A percentile compares a stretch with the other conserved stretches of the same genome.
Conservation (phyloP, 53 echinoderm and acorn worm species). For the Pentamera pediparva region DNA sequence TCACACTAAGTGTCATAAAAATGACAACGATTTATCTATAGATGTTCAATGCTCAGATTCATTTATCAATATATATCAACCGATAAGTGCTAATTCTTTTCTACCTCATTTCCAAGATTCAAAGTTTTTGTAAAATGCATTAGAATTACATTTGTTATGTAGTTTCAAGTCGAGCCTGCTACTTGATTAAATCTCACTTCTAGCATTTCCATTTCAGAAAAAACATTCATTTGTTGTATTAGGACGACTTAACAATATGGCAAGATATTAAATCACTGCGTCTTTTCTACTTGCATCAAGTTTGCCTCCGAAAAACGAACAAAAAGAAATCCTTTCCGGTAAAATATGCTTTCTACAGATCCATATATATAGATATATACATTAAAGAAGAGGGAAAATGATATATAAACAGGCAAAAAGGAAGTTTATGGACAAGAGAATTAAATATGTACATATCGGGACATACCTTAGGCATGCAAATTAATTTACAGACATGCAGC, state of each 20-base stretch:
- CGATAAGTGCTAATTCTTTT: too few relatives aligned
- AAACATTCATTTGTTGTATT: background rate
- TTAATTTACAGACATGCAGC: conserved; percentile 21
- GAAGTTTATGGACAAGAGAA: background rate
- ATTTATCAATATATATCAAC: too few relatives aligned
- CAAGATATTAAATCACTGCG: conserved; percentile 9
- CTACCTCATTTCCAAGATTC: too few relatives aligned
- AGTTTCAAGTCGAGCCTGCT: too few relatives aligned
- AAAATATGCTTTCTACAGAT: conserved; percentile 25
- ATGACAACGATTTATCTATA: too few relatives aligned
- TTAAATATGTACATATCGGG: background rate
- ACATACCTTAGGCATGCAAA: conserved; percentile 1
- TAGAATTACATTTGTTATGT: too few relatives aligned
- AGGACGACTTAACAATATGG: background rate
- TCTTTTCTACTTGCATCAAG: background rate
- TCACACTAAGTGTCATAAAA: too few relatives aligned
- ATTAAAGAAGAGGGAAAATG: background rate
- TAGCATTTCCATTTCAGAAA: background rate
- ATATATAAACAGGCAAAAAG: background rate
- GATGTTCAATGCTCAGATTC: too few relatives aligned
- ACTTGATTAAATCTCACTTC: too few relatives aligned
- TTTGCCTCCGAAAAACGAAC: background rate
- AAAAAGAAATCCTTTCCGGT: conserved; percentile 22
- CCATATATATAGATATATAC: conserved; percentile 18
- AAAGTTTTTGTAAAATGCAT: too few relatives aligned